Conservation (phyloP, 2,888 invertebrate species). For the Trypoxylon attenuatum region DNA sequence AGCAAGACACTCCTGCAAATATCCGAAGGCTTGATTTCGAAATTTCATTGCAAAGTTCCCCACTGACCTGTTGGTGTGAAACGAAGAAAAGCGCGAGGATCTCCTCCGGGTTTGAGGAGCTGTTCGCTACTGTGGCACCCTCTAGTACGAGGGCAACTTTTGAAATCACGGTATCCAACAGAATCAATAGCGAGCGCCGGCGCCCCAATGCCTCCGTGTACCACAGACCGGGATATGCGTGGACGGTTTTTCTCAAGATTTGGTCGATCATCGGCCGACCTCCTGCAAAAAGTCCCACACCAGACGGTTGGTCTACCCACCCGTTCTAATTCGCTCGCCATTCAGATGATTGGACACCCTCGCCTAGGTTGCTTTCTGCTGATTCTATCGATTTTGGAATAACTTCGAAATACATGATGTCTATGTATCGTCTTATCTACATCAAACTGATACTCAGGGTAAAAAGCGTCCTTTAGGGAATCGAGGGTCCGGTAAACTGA, state of each 20-base stretch:
- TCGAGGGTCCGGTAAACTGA: too few species aligned
- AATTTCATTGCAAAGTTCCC: conserved; percentile 27
- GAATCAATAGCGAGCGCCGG: conserved; percentile 72
- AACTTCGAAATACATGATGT: too few species aligned
- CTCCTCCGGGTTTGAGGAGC: conserved; percentile 68
- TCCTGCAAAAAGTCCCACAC: too few species aligned
- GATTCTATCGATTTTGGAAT: too few species aligned
- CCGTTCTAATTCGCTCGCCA: too few species aligned
- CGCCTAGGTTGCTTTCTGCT: too few species aligned
- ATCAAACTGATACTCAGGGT: too few species aligned
- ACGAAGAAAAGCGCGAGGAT: conserved; percentile 62
- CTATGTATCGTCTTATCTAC: too few species aligned
- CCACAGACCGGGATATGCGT: conserved; percentile 48
- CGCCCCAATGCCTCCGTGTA: conserved; percentile 53
- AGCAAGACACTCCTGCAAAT: too few species aligned
- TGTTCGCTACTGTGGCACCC: conserved; percentile 71
- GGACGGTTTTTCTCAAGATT: conserved; percentile 32
- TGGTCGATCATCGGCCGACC: conserved; percentile 34
- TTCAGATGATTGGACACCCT: too few species aligned
- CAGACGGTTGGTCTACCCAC: too few species aligned
- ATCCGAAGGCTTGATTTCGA: not conserved
- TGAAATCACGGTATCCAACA: conserved; percentile 61
- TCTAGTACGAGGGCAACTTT: conserved; percentile 66
- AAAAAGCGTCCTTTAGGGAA: too few species aligned
- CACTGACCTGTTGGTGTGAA: conserved; percentile 69